phyloP scores from a whole-genome alignment of 2,113 vertebrate species.

The Vulpes lagopus region DNA sequence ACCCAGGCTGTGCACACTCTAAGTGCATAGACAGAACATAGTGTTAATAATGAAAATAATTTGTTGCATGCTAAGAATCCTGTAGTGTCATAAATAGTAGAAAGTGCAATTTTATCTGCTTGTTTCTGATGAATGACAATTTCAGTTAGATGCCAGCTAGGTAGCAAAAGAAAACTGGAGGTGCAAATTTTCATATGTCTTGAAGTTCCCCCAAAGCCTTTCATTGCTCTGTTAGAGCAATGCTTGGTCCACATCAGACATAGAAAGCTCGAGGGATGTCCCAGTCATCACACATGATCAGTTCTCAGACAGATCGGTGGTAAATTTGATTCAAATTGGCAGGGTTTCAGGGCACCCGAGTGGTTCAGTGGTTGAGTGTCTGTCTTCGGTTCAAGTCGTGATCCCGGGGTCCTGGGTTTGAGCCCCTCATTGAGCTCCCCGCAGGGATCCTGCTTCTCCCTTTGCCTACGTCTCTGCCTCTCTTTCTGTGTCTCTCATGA shows the following conservation, averaged over 20 bases:
- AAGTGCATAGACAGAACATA: background rate
- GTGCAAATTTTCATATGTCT: background rate
- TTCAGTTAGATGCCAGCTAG: background rate
- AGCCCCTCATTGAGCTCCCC: no score
- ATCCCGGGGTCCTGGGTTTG: no score
- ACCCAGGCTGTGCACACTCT: background rate
- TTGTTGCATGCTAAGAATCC: background rate
- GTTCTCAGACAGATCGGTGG: background rate
- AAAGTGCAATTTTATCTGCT: background rate
- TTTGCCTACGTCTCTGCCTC: no score
- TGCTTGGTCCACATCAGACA: accelerated
- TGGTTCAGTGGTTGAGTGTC: no score
- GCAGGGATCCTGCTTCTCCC: no score
- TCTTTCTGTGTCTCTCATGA: no score
- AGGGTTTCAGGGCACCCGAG: no score
- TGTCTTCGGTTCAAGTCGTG: no score
- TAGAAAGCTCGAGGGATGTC: accelerated
- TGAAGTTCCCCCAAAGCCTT: background rate
- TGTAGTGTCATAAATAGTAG: background rate
- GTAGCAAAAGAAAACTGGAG: background rate
- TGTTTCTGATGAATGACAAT: background rate
- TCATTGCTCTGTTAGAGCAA: no score
- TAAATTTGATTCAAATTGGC: background rate
- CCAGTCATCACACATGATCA: accelerated
- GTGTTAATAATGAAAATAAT: background rate